phyloP scores from a whole-genome alignment of 1,140 invertebrate genomes.

The Potamilus streckersoni region DNA sequence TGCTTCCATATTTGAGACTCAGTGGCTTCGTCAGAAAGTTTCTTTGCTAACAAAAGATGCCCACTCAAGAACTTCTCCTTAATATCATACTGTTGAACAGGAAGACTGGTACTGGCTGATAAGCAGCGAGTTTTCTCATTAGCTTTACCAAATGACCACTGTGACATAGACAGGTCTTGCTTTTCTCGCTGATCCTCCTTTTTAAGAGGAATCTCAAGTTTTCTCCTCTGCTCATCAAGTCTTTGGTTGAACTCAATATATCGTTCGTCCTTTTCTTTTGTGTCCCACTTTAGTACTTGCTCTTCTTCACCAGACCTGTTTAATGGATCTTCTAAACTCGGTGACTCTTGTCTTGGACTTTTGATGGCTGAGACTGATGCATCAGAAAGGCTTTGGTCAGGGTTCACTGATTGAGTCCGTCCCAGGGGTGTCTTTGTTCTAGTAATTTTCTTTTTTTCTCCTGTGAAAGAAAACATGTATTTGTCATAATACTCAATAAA shows the following conservation, averaged over 20 bases:
- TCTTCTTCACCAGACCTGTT: neutral
- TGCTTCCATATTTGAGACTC: conserved; percentile 39
- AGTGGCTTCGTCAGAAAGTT: conserved; percentile 66
- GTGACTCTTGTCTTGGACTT: conserved; percentile 1
- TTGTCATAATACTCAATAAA: no score
- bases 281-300: neutral
- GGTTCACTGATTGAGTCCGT: conserved; percentile 47
- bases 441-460: conserved; percentile 37
- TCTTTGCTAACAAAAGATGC: conserved; percentile 66
- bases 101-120: neutral
- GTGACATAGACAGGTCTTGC: neutral
- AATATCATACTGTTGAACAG: no score
- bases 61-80: conserved; percentile 54
- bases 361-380: conserved; percentile 1
- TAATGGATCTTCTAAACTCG: neutral
- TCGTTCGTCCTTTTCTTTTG: conserved; percentile 15
- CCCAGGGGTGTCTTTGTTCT: conserved; percentile 40
- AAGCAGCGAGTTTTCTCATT: conserved; percentile 4
- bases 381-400: conserved; percentile 20
- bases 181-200: conserved; percentile 20
- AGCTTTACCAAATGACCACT: neutral
- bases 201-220: conserved; percentile 35
- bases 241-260: conserved; percentile 43
- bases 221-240: conserved; percentile 41
- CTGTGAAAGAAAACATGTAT: no score